These are phyloP conservation scores for Drosophila monieri DNA, from an alignment of 2,888 invertebrate species.

Conservation along the genomic window DNA sequence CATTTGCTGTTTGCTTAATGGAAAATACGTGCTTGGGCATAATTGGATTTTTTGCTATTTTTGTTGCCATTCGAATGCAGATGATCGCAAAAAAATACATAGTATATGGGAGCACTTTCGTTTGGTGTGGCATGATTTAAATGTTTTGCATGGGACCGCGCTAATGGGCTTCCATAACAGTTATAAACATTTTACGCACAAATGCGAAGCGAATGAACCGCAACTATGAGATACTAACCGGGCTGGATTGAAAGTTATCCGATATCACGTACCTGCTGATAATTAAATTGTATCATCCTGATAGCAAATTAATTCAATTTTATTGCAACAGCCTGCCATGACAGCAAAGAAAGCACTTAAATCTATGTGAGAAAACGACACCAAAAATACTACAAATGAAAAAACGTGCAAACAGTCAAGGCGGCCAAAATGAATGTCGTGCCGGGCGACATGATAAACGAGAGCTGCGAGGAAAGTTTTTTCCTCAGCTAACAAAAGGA, in stretches of 20 bases:
- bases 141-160: conserved; percentile 49
- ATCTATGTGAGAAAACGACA: conserved; percentile 22
- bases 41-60: conserved; percentile 70
- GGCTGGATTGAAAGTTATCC: conserved; percentile 7
- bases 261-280: conserved; percentile 26
- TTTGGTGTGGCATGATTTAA: conserved; percentile 49
- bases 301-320: conserved; percentile 36
- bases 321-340: conserved; percentile 13
- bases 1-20: conserved; percentile 67
- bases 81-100: conserved; percentile 28
- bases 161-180: conserved; percentile 55
- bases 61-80: conserved; percentile 35
- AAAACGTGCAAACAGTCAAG: conserved; percentile 34
- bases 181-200: conserved; percentile 23
- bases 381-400: conserved; percentile 17
- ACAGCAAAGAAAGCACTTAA: conserved; percentile 19
- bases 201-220: conserved; percentile 32
- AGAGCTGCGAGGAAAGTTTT: conserved; percentile 26
- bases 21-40: conserved; percentile 72
- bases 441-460: conserved; percentile 23
- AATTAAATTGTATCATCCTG: conserved; percentile 34
- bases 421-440: conserved; percentile 32
- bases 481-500: conserved; percentile 4
- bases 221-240: conserved; percentile 22
- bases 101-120: conserved; percentile 26